A percentile compares a stretch with the other conserved stretches of the same genome.
These are phyloP conservation scores for Aplidium turbinatum DNA, from an alignment of 23 tunicate species.

Conservation along the genomic window DNA sequence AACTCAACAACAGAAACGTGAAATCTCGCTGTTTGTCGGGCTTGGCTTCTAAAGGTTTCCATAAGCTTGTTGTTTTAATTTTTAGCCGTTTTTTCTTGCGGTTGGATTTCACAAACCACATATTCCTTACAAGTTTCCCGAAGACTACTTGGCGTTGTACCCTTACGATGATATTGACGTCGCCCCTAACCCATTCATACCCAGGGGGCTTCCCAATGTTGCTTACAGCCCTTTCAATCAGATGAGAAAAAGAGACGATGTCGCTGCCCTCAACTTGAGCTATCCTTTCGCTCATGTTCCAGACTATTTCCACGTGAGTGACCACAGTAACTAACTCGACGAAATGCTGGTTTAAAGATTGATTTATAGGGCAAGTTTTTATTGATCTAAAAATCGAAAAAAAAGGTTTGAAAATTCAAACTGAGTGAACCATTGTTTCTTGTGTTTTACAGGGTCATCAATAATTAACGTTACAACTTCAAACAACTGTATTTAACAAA, in stretches of 20 bases:
- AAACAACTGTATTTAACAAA: too few species aligned
- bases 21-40: too few species aligned
- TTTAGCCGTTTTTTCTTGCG: slow-evolving; percentile 96
- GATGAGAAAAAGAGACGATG: slow-evolving; percentile 63
- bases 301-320: slow-evolving; percentile 56
- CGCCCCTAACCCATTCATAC: slow-evolving; percentile 73
- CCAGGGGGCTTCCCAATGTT: slow-evolving; percentile 63
- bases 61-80: slow-evolving; percentile 19
- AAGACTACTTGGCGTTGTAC: slow-evolving; percentile 71
- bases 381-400: too few species aligned
- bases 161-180: slow-evolving; percentile 63
- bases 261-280: slow-evolving; percentile 60
- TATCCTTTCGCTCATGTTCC: slow-evolving; percentile 96
- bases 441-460: too few species aligned
- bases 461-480: too few species aligned
- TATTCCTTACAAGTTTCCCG: slow-evolving; percentile 90
- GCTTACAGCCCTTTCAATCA: slow-evolving; percentile 76
- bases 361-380: too few species aligned
- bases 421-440: too few species aligned
- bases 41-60: too few species aligned
- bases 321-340: too few species aligned
- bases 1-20: too few species aligned
- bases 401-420: too few species aligned
- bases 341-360: too few species aligned
- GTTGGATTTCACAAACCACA: slow-evolving; percentile 98